phyloP scores from a whole-genome alignment of 2,888 invertebrate genomes.

The Trichogramma evanescens region DNA sequence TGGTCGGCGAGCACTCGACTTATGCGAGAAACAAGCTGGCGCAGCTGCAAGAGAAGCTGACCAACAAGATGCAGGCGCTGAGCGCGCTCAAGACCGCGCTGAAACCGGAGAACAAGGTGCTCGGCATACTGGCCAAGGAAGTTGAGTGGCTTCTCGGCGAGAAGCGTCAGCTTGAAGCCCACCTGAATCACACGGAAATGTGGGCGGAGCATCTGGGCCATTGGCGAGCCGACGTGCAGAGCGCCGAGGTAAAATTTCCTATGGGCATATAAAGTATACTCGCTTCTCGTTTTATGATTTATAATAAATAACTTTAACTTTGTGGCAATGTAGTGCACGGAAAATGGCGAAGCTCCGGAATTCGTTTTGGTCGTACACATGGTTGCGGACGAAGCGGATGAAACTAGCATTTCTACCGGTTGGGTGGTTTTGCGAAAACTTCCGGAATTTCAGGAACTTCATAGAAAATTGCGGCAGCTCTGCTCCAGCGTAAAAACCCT shows the following conservation, averaged over 20 bases:
- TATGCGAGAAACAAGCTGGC: constrained; percentile 76
- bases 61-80: constrained; percentile 75
- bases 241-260: constrained; percentile 60
- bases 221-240: constrained; percentile 81
- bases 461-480: constrained; percentile 75
- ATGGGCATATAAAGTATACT: not conserved
- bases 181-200: constrained; percentile 76
- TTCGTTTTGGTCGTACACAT: constrained; percentile 78
- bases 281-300: constrained; percentile 1
- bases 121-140: constrained; percentile 73
- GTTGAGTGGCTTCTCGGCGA: constrained; percentile 77
- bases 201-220: constrained; percentile 86
- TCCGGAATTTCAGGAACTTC: constrained; percentile 67
- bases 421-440: constrained; percentile 62
- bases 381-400: constrained; percentile 57
- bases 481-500: constrained; percentile 73
- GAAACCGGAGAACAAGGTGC: constrained; percentile 75
- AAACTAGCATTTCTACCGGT: constrained; percentile 57
- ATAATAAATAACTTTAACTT: not conserved
- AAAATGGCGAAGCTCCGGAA: constrained; percentile 61
- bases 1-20: constrained; percentile 76
- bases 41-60: constrained; percentile 75
- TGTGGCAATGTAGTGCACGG: constrained; percentile 49
- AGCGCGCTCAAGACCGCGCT: constrained; percentile 75
- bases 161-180: constrained; percentile 73